A percentile compares a stretch with the other conserved stretches of the same genome.
phyloP scores from a whole-genome alignment of 2,888 invertebrate genomes.

The Drosophila setosimentum region DNA sequence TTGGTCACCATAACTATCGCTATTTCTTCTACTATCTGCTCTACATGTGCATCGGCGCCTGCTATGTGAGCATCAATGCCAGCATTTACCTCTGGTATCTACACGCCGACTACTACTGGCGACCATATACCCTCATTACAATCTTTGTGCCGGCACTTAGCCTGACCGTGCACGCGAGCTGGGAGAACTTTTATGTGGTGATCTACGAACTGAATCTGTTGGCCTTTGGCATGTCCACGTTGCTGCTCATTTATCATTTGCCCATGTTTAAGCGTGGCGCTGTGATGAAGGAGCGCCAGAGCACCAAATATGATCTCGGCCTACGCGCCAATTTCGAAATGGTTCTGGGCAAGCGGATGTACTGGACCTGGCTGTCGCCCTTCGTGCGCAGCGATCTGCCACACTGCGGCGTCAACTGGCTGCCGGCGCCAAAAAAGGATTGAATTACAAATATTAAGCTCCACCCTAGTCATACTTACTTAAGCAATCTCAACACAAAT shows the following conservation, averaged over 20 bases:
- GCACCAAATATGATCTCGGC: conserved; percentile 89
- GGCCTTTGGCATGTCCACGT: conserved; percentile 88
- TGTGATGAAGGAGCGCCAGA: conserved; percentile 86
- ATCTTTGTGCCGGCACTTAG: conserved; percentile 91
- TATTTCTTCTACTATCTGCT: conserved; percentile 93
- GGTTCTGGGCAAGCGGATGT: conserved; percentile 93
- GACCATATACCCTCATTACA: conserved; percentile 87
- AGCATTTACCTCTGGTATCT: conserved; percentile 88
- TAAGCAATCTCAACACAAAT: conserved; percentile 36
- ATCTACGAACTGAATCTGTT: conserved; percentile 90
- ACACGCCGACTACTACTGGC: conserved; percentile 75
- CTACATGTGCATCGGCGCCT: conserved; percentile 90
- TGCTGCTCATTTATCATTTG: conserved; percentile 89
- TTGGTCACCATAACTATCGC: conserved; percentile 94
- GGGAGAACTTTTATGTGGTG: conserved; percentile 89
- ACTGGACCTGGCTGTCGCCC: conserved; percentile 92
- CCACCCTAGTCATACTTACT: conserved; percentile 31
- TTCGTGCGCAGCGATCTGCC: conserved; percentile 91
- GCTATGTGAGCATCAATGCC: conserved; percentile 90
- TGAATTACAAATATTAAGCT: conserved; percentile 20
- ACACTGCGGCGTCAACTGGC: conserved; percentile 91
- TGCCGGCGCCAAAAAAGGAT: conserved; percentile 57
- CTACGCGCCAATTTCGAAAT: conserved; percentile 90
- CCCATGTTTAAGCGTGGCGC: conserved; percentile 90
- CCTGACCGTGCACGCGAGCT: conserved; percentile 89